A percentile compares a stretch with the other conserved stretches of the same genome.
Evolutionary conservation across 2,113 vertebrate species (phyloP).

Genomic region (sheep (Ovis aries)): DNA sequence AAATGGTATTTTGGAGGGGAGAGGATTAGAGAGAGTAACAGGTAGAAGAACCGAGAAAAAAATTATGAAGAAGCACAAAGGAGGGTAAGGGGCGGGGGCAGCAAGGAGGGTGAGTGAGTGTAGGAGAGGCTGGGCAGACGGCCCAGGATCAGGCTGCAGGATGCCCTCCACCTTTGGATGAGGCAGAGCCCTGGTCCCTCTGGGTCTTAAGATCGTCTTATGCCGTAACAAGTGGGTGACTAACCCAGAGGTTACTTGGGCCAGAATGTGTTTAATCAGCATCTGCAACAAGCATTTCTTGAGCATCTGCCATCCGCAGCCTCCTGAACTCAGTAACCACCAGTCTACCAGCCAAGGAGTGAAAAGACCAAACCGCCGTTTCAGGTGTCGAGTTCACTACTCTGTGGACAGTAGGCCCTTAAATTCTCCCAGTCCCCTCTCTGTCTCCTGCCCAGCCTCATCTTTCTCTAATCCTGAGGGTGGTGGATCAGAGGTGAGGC

Average conservation of each 20-base stretch:
- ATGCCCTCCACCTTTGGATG: background rate
- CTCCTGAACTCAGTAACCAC: background rate
- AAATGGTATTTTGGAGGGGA: background rate
- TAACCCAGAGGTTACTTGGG: background rate
- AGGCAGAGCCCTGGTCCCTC: background rate
- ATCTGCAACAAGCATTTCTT: background rate
- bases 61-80: background rate
- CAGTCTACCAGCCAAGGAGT: background rate
- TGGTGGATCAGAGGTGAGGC: background rate
- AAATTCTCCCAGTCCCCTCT: background rate
- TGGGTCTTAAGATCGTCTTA: background rate
- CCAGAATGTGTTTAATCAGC: background rate
- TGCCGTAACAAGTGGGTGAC: background rate
- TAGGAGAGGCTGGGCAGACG: too few relatives aligned
- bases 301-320: background rate
- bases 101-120: accelerated
- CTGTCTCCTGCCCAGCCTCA: accelerated
- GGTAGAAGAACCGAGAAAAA: background rate
- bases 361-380: background rate
- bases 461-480: background rate
- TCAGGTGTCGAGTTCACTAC: background rate
- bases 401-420: background rate
- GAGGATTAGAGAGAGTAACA: background rate
- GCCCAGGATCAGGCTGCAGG: background rate
- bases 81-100: too few relatives aligned